A percentile compares a stretch with the other conserved stretches of the same genome.
Conservation (phyloP, 2,888 invertebrate genomes). For the Drosophila histrio region DNA sequence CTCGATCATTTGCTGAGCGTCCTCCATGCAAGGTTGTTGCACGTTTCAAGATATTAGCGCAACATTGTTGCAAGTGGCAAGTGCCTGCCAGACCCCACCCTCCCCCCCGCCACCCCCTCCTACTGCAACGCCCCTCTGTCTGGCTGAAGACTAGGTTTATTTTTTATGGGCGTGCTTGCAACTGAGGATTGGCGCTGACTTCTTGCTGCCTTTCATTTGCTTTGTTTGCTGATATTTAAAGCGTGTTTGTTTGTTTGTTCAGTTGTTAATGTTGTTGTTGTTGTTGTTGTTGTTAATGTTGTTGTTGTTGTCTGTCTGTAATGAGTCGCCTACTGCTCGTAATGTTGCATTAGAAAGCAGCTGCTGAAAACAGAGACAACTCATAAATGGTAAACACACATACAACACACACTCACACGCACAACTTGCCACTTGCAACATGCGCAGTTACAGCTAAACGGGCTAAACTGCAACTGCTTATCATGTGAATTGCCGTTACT, state of each 20-base stretch:
- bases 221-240: slow-evolving; percentile 43
- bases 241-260: slow-evolving; percentile 26
- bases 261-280: slow-evolving; percentile 9
- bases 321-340: slow-evolving; percentile 38
- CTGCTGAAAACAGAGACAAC: slow-evolving; percentile 21
- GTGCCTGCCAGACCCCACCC: not conserved
- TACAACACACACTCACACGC: not conserved
- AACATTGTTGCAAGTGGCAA: slow-evolving; percentile 70
- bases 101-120: not conserved
- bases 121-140: not conserved
- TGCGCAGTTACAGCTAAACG: slow-evolving; percentile 6
- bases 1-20: slow-evolving; percentile 13
- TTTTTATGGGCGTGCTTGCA: not conserved
- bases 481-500: slow-evolving; percentile 11
- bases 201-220: slow-evolving; percentile 37
- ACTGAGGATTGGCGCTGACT: slow-evolving; percentile 17
- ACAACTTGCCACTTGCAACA: not conserved
- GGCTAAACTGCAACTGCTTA: slow-evolving; percentile 2
- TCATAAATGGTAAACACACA: slow-evolving; percentile 23
- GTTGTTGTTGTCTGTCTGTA: slow-evolving; percentile 8
- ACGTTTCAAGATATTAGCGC: slow-evolving; percentile 63
- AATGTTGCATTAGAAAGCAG: slow-evolving; percentile 56
- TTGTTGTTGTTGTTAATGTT: slow-evolving; percentile 7
- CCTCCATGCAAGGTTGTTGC: slow-evolving; percentile 69
- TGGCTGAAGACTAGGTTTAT: not conserved